Evolutionary conservation across 2,888 invertebrate species (phyloP).

Genomic region (Dione juno): DNA sequence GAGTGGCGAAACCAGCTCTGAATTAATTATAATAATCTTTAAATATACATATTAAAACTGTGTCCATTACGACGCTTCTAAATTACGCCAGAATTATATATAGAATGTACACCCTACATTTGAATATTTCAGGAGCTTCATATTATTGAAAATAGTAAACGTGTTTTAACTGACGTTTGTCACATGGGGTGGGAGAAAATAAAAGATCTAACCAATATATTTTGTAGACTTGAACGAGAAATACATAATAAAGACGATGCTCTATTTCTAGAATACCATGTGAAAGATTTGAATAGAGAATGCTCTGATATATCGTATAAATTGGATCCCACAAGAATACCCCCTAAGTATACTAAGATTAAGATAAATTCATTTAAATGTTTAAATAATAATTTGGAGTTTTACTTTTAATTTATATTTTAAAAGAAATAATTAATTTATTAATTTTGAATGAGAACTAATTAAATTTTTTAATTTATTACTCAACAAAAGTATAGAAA

Average conservation of each 20-base stretch:
- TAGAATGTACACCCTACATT: no score
- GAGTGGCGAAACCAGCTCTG: no score
- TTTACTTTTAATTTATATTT: no score
- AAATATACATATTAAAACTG: no score
- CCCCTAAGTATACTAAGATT: constrained; percentile 86
- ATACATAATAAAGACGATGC: constrained; percentile 92
- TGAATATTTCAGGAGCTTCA: constrained; percentile 69
- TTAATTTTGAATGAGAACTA: no score
- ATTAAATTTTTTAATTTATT: no score
- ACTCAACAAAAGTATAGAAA: no score
- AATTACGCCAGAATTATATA: no score
- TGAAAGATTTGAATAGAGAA: constrained; percentile 88
- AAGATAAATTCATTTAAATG: background rate
- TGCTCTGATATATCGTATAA: constrained; percentile 92
- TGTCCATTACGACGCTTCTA: no score
- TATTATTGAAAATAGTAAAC: constrained; percentile 75
- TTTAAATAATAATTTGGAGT: no score
- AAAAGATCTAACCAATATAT: constrained; percentile 88
- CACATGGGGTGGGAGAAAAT: constrained; percentile 90
- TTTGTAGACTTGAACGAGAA: constrained; percentile 88
- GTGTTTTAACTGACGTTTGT: constrained; percentile 72
- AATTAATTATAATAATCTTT: no score
- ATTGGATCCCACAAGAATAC: constrained; percentile 89
- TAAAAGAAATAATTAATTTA: no score
- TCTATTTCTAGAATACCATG: constrained; percentile 88